A percentile compares a stretch with the other conserved stretches of the same genome.
Evolutionary conservation across 2,888 invertebrate genomes (phyloP).

Genomic region (Mimachlamys varia): DNA sequence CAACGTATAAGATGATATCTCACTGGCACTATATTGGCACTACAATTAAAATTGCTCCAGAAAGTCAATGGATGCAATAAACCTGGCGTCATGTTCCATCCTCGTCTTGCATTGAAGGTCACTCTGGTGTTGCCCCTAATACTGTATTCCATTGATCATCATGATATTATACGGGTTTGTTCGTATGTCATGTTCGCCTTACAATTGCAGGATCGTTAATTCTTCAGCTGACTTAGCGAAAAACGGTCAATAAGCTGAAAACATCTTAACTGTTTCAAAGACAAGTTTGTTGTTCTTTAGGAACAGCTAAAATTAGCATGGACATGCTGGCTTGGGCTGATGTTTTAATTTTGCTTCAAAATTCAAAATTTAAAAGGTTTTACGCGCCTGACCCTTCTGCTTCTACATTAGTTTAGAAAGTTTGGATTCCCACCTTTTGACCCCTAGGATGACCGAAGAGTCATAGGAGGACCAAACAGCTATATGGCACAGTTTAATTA

Average conservation of each 20-base stretch:
- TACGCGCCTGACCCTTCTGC: too few species aligned
- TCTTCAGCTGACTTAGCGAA: not conserved
- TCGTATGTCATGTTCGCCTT: not conserved
- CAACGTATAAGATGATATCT: too few species aligned
- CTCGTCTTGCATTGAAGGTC: not conserved
- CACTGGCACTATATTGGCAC: not conserved
- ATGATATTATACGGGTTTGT: not conserved
- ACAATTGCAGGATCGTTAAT: not conserved
- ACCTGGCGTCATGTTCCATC: not conserved
- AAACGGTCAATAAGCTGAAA: not conserved
- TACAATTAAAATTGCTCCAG: not conserved
- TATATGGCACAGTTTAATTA: too few species aligned
- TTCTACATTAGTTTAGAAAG: too few species aligned
- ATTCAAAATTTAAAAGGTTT: too few species aligned
- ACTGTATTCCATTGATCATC: not conserved
- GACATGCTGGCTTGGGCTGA: too few species aligned
- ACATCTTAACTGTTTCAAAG: too few species aligned
- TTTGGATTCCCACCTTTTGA: too few species aligned
- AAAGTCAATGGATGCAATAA: not conserved
- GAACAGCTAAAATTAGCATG: too few species aligned
- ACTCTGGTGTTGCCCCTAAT: not conserved
- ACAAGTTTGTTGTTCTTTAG: not conserved
- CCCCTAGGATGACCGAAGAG: too few species aligned
- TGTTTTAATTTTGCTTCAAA: too few species aligned
- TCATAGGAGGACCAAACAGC: too few species aligned